phyloP scores from a whole-genome alignment of 2,888 invertebrate species.

The Calameuta pallipes region DNA sequence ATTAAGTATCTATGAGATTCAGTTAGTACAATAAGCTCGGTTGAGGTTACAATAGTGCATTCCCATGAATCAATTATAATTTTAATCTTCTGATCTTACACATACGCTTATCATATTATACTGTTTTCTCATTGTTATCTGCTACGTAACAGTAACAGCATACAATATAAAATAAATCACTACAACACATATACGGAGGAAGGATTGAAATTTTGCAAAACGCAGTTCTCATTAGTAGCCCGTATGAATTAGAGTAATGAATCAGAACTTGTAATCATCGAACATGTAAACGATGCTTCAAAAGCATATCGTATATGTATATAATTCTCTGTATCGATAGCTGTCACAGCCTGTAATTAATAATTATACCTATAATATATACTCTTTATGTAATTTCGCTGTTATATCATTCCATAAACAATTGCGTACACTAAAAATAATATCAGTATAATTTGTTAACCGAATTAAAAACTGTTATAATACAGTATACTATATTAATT shows the following conservation, averaged over 20 bases:
- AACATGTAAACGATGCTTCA: conserved; percentile 7
- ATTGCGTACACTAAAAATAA: background rate
- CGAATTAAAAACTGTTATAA: background rate
- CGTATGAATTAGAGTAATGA: background rate
- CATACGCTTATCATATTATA: background rate
- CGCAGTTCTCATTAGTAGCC: background rate
- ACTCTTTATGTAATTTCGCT: background rate
- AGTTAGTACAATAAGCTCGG: background rate
- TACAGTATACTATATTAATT: background rate
- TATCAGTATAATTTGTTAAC: background rate
- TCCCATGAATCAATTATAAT: background rate
- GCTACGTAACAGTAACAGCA: background rate
- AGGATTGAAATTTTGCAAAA: background rate
- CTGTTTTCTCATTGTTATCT: background rate
- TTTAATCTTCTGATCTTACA: background rate
- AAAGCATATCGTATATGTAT: conserved; percentile 7
- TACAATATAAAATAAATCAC: background rate
- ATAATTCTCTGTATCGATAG: conserved; percentile 9
- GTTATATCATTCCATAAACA: background rate
- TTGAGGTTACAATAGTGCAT: background rate
- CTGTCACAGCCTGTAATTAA: conserved; percentile 15
- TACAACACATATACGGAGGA: background rate
- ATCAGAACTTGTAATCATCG: background rate
- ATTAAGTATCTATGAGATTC: background rate
- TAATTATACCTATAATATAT: conserved; percentile 3